These are phyloP conservation scores for Chrysolina oricalcia DNA, from an alignment of 2,888 invertebrate species.

Conservation along the genomic window DNA sequence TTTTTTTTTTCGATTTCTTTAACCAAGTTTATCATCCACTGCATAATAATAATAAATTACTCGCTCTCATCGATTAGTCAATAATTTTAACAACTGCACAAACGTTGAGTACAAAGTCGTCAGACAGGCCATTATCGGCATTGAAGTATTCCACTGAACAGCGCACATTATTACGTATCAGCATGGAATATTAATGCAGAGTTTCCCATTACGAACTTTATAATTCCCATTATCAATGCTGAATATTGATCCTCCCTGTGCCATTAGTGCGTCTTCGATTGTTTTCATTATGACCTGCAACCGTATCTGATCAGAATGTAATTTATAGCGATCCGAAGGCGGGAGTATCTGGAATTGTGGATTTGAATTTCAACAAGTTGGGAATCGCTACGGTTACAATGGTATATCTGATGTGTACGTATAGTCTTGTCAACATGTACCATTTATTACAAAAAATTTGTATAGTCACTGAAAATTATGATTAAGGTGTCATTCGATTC, in stretches of 20 bases:
- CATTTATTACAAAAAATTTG: too few relatives aligned
- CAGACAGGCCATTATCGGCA: constrained; percentile 9
- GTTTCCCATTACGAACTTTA: constrained; percentile 26
- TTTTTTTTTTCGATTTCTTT: too few relatives aligned
- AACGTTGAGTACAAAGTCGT: background rate
- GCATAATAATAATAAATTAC: too few relatives aligned
- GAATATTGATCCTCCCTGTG: constrained; percentile 16
- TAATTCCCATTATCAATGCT: constrained; percentile 25
- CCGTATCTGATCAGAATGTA: constrained; percentile 18
- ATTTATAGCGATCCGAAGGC: constrained; percentile 1
- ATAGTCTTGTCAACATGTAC: too few relatives aligned
- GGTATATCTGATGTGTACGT: constrained; percentile 5
- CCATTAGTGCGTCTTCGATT: constrained; percentile 24
- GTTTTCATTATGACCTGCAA: constrained; percentile 23
- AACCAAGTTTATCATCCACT: too few relatives aligned
- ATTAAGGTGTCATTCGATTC: too few relatives aligned
- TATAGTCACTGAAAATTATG: too few relatives aligned
- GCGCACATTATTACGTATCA: constrained; percentile 23
- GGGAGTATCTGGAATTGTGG: background rate
- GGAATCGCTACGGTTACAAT: background rate
- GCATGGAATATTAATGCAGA: constrained; percentile 22
- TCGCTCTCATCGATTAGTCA: too few relatives aligned
- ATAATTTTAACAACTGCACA: too few relatives aligned
- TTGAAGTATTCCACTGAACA: constrained; percentile 6
- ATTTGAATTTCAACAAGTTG: constrained; percentile 19